Base-by-base conservation (phyloP, 2,113 vertebrate genomes). In the Brachyhypopomus gauderio region DNA sequence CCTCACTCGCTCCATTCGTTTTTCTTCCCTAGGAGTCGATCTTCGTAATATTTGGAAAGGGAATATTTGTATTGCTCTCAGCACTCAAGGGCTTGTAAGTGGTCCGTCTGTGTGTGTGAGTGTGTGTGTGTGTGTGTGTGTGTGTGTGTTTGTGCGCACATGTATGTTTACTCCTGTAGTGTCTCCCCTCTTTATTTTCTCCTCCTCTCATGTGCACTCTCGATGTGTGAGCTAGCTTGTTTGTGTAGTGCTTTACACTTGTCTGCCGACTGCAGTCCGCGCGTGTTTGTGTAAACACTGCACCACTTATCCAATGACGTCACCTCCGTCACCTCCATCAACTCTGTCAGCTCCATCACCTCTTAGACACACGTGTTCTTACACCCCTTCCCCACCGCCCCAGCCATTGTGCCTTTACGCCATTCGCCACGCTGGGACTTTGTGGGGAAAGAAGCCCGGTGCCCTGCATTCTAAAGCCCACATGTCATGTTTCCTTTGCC, bases 231-330 rank as follows among this genome's bases (percentile, higher is more conserved):
- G 16, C 12, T 12, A 20, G 52, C 72, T 75, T 76, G 63, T 75
- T 81, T 81, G 79, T n/a, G 88, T 85, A 87, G 23, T 84, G 87
- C 76, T 90, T 87, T 69, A 16, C 66, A 22, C 76, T 78, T 87
- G 81, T 77, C 81, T 86, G 81, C 79, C 88, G 75, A 72, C 62
- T 67, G 64, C 83, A 84, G 81, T 85, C 69, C 38, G 78, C 81
- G 75, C 72, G 41, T 63, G 64, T 79, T 76, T 79, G 72, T 78
- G 83, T 86, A 86, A 75, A 87, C 69, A 91, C 81, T 77, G 75
- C 70, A 83, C 83, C 79, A 79, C 83, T 77, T 66, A 63, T 77
- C 76, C 59, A 78, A 77, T 81, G 34, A 66, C 73, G 45, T 59
- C 0, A 59, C 74, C 52, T 73, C 69, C 52, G 45, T 17, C 66